These are phyloP conservation scores for Caenorhabditis sulstoni DNA, from an alignment of 2,888 invertebrate species.

Conservation along the genomic window DNA sequence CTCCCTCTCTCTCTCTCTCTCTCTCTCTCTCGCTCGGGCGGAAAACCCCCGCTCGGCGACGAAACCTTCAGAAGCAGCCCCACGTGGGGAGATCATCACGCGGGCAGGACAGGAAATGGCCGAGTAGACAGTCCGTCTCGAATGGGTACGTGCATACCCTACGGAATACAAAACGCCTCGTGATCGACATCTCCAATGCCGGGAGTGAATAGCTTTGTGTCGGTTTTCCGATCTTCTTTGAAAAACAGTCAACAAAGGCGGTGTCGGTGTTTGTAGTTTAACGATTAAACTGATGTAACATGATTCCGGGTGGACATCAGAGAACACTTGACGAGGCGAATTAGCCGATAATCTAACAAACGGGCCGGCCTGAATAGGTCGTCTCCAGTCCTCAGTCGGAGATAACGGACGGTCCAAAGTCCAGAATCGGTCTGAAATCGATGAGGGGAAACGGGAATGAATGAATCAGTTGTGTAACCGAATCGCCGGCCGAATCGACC, in stretches of 20 bases:
- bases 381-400: conserved; percentile 1
- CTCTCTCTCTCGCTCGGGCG: not conserved
- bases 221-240: conserved; percentile 42
- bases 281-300: conserved; percentile 45
- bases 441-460: not conserved
- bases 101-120: conserved; percentile 15
- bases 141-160: conserved; percentile 45
- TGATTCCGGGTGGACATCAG: conserved; percentile 52
- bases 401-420: conserved; percentile 39
- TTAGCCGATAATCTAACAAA: conserved; percentile 28
- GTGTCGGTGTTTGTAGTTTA: conserved; percentile 14
- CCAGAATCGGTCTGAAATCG: conserved; percentile 4
- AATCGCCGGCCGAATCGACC: conserved; percentile 18
- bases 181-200: conserved; percentile 19
- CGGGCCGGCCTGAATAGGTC: conserved; percentile 29
- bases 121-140: not conserved
- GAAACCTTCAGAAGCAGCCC: conserved; percentile 22
- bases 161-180: conserved; percentile 24
- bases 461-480: conserved; percentile 22
- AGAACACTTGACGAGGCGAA: conserved; percentile 26
- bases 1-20: conserved; percentile 5
- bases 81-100: conserved; percentile 46
- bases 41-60: conserved; percentile 48
- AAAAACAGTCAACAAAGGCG: conserved; percentile 28
- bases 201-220: conserved; percentile 21